phyloP scores from a whole-genome alignment of 2,113 vertebrate genomes.

The Alouatta palliata region DNA sequence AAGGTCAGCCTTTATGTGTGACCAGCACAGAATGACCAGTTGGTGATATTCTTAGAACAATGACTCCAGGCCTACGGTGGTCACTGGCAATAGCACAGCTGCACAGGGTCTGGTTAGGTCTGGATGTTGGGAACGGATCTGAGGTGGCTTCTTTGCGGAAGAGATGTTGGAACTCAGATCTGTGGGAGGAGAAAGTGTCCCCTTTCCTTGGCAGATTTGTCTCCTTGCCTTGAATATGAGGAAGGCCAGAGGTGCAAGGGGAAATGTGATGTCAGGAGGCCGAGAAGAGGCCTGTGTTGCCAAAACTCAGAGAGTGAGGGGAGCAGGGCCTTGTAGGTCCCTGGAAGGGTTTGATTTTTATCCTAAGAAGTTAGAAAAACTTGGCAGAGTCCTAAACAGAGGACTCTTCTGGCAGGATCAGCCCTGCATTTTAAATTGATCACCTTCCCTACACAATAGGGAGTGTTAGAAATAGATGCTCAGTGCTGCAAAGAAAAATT shows the following conservation, averaged over 20 bases:
- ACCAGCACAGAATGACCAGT: neutral
- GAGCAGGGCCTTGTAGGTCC: neutral
- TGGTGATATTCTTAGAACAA: neutral
- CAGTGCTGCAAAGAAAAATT: too few species aligned
- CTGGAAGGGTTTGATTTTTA: neutral
- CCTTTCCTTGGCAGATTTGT: neutral
- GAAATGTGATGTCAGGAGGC: neutral
- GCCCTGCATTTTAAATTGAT: neutral
- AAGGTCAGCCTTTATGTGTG: neutral
- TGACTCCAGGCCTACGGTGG: neutral
- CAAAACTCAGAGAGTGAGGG: neutral
- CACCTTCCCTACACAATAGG: rapidly evolving
- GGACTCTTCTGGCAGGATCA: neutral
- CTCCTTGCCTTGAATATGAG: neutral
- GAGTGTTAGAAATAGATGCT: neutral
- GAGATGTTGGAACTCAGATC: neutral
- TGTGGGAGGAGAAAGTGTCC: neutral
- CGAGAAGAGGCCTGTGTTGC: neutral
- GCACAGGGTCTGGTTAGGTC: neutral
- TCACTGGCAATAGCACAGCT: neutral
- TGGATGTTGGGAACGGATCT: neutral
- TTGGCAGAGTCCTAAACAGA: neutral
- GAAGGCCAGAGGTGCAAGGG: neutral
- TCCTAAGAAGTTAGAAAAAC: neutral
- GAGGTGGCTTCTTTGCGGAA: neutral